Evolutionary conservation across 1,140 invertebrate genomes (phyloP), one percentile per base, ranked within the genome.

Genomic region (Pteromalus puparum): DNA sequence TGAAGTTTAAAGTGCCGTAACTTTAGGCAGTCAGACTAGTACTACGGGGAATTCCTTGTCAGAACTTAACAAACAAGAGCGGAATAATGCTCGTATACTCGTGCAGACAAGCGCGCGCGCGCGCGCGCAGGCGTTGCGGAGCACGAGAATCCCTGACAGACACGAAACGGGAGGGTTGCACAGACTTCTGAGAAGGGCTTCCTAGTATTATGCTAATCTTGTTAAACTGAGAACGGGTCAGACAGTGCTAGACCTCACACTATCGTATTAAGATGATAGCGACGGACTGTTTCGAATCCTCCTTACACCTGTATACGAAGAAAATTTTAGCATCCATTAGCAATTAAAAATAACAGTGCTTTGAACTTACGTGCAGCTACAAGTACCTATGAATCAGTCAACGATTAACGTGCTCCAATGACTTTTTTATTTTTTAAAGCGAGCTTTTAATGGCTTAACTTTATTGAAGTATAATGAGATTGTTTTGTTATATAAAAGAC

Each of bases 131-230:
- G 53, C 53, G 53, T 61, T 53, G 48, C 48, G 18, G 53, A 61
- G 53, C 53, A 21, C 53, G 53, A 61, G 53, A 61, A 61, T 61
- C 53, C 53, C 18, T 61, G 53, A 61, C 53, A 61, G 53, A 61
- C 53, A 61, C 53, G 53, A 61, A 61, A 61, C 53, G 53, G 53
- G 53, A 61, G 53, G 53, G 53, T 61, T 61, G 53, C 53, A 61
- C 53, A 61, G 53, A 61, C 53, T 61, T 61, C 53, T 61, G 53
- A 61, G 53, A 61, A 61, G 53, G 53, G 53, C 53, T 61, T 61
- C 53, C 53, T 61, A 61, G 53, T 61, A 61, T 61, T 61, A 61
- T 61, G 53, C 53, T 61, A 61, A 61, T 61, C 53, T n/a, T 61
- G 53, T 61, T 61, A 61, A 61, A 61, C 21, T 61, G 53, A 61